A percentile compares a stretch with the other conserved stretches of the same genome.
phyloP scores from a whole-genome alignment of 2,113 vertebrate species.

The Oncorhynchus masou region DNA sequence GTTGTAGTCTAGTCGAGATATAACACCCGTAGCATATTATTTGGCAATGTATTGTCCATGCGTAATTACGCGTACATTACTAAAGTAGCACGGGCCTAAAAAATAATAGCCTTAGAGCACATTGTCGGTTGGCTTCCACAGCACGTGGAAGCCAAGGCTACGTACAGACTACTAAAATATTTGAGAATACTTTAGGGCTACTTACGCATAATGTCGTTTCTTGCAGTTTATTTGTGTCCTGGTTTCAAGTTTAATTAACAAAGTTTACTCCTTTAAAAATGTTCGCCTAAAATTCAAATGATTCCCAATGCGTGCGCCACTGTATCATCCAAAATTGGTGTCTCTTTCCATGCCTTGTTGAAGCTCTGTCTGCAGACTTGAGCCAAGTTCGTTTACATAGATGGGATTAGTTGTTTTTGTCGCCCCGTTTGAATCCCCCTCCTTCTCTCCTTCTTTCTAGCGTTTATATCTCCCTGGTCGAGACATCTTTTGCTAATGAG shows the following conservation, averaged over 20 bases:
- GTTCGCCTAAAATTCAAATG: not conserved
- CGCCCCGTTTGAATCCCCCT: conserved; percentile 14
- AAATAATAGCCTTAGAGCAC: not conserved
- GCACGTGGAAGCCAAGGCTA: not conserved
- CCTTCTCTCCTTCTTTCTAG: conserved; percentile 7
- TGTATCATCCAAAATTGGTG: not conserved
- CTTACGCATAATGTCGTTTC: not conserved
- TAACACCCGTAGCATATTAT: not conserved
- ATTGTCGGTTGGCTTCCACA: not conserved
- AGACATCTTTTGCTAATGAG: conserved; percentile 54
- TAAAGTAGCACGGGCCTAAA: not conserved
- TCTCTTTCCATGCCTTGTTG: conserved; percentile 30
- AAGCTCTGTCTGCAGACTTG: conserved; percentile 15
- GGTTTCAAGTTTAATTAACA: not conserved
- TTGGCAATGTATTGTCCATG: not conserved
- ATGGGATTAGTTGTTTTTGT: conserved; percentile 60
- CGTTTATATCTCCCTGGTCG: conserved; percentile 42
- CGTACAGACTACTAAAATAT: not conserved
- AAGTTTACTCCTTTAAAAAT: not conserved
- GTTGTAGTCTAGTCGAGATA: not conserved
- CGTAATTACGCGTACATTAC: not conserved
- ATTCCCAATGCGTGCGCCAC: not conserved
- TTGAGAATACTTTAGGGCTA: not conserved
- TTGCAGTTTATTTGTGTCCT: not conserved
- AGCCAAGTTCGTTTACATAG: conserved; percentile 45